A percentile compares a stretch with the other conserved stretches of the same genome.
Conservation (phyloP, 1,140 invertebrate species). For the Lysiphlebus fabarum region DNA sequence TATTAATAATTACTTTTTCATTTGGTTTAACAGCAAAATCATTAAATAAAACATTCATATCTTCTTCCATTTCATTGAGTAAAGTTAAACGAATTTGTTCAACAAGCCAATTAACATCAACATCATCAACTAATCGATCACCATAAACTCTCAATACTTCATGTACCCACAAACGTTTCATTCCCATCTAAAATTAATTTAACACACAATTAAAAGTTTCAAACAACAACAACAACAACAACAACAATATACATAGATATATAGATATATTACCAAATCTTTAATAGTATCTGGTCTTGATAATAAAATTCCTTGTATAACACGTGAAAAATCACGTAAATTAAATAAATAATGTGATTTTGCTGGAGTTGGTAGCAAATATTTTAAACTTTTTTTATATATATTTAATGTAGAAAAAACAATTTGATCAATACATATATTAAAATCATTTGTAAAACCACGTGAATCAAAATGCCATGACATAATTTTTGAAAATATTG, state of each 20-base stretch:
- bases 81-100: slow-evolving; percentile 61
- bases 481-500: slow-evolving; percentile 88
- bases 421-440: slow-evolving; percentile 79
- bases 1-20: slow-evolving; percentile 12
- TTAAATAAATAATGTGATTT: slow-evolving; percentile 96
- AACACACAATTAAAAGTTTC: not conserved
- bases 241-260: not conserved
- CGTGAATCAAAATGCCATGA: slow-evolving; percentile 87
- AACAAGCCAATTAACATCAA: slow-evolving; percentile 79
- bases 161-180: slow-evolving; percentile 77
- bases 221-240: not conserved
- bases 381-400: slow-evolving; percentile 76
- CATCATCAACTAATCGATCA: slow-evolving; percentile 84
- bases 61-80: slow-evolving; percentile 52
- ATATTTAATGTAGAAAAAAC: slow-evolving; percentile 80
- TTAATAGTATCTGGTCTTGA: slow-evolving; percentile 33
- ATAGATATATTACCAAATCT: slow-evolving; percentile 59
- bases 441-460: slow-evolving; percentile 88
- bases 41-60: slow-evolving; percentile 52
- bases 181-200: slow-evolving; percentile 14
- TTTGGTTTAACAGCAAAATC: slow-evolving; percentile 40
- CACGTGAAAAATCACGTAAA: slow-evolving; percentile 87
- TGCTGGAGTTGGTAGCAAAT: slow-evolving; percentile 85
- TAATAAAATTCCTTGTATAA: slow-evolving; percentile 68
- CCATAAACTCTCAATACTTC: slow-evolving; percentile 91